Base-by-base conservation (phyloP, 2,113 vertebrate species). In the Coreoperca whiteheadi region DNA sequence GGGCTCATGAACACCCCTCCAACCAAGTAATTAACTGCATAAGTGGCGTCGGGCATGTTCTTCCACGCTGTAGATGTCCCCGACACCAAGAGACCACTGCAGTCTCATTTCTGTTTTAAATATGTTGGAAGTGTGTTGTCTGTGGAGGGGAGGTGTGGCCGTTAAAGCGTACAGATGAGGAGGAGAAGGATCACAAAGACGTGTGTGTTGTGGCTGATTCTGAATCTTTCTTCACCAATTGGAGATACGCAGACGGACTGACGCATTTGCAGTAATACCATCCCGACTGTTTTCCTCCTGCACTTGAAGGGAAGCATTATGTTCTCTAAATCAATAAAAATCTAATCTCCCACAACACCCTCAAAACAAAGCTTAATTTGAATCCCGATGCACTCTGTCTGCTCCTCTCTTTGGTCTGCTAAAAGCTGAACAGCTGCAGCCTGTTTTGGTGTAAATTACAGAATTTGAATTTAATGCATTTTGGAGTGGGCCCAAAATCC, bases 291-390 rank as follows among this genome's bases (percentile, higher is more conserved):
- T 39, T 50, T 53, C 60, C 66, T 72, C 71, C 63, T 21, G 14
- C n/a, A 71, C 30, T 72, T 28, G 10, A 50, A 63, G 46, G 48
- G 2, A 56, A 59, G 16, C 57, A 56, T 64, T 15, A 21, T n/a
- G 48, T 16, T 74, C 57, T 66, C 15, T 16, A 77, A 71, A 69
- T 76, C 81, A 79, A 76, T 84, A 60, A 69, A n/a, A 70, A 54
- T 37, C 6, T 56, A 34, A 70, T 70, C 66, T 61, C 60, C 51
- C 12, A n/a, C 16, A 73, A 77, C 48, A 28, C 12, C 15, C 70
- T 59, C 14, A n/a, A 63, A 56, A 76, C n/a, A 37, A 50, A 57
- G 54, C 20, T 12, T 53, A 0, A 6, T 71, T 67, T 77, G 16
- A 67, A 51, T 46, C 32, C 59, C 66, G 59, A 72, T 57, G 72